phyloP scores from a whole-genome alignment of 2,113 vertebrate genomes.

The Nerophis lumbriciformis region DNA sequence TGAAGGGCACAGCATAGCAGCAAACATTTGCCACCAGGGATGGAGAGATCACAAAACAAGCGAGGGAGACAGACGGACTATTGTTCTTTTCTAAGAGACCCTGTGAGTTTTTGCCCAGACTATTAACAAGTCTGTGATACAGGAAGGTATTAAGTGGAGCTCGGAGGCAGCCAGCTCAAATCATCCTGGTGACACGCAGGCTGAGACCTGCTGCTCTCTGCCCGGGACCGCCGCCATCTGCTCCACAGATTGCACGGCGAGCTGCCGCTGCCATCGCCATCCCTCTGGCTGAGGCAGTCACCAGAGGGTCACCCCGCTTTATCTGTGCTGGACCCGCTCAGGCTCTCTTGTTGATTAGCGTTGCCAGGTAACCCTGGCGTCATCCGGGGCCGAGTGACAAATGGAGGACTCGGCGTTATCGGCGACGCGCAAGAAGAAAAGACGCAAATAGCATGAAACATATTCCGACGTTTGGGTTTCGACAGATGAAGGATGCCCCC shows the following conservation, averaged over 20 bases:
- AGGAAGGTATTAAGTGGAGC: conserved; percentile 67
- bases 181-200: conserved; percentile 60
- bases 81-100: conserved; percentile 38
- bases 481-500: conserved; percentile 99
- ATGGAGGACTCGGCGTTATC: conserved; percentile 14
- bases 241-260: conserved; percentile 71
- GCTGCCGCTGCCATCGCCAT: conserved; percentile 73
- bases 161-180: conserved; percentile 53
- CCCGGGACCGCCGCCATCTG: conserved; percentile 78
- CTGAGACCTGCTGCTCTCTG: conserved; percentile 69
- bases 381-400: conserved; percentile 33
- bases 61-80: conserved; percentile 6
- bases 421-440: conserved; percentile 46
- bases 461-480: conserved; percentile 94
- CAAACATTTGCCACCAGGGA: conserved; percentile 28
- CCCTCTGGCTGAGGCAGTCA: conserved; percentile 80
- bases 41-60: background rate
- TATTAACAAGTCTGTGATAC: conserved; percentile 58
- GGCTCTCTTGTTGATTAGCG: conserved; percentile 29
- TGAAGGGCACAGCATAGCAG: conserved; percentile 16
- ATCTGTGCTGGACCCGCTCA: conserved; percentile 44
- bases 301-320: conserved; percentile 73
- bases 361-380: conserved; percentile 26
- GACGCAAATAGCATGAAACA: conserved; percentile 86
- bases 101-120: conserved; percentile 51